Percentiles rank a stretch among this genome's conserved stretches.
Conservation (phyloP, 2,797 vertebrate genomes). For the Enteromius trimaculatus region DNA sequence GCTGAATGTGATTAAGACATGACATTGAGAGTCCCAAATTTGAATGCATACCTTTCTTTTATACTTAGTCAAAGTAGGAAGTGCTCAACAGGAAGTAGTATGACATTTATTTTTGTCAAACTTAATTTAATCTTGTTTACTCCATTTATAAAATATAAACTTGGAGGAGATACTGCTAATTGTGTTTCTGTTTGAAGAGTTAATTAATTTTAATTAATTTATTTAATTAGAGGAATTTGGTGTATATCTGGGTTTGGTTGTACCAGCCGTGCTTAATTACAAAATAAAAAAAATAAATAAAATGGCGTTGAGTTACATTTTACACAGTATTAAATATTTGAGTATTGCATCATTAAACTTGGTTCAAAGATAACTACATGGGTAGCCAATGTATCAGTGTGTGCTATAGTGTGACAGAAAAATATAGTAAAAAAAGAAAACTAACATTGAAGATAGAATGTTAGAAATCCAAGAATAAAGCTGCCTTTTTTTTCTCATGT, state of each 20-base stretch:
- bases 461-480: no score
- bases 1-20: neutral
- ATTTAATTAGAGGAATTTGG: neutral
- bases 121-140: neutral
- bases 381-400: no score
- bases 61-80: neutral
- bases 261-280: neutral
- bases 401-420: no score
- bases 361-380: neutral
- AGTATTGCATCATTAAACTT: neutral
- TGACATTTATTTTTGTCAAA: neutral
- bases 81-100: neutral
- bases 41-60: neutral
- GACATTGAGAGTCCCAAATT: neutral
- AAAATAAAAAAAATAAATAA: no score
- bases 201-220: no score
- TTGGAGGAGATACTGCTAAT: neutral
- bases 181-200: slow-evolving; percentile 3
- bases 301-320: neutral
- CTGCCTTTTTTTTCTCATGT: no score
- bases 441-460: no score
- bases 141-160: no score
- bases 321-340: neutral
- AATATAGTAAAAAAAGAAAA: no score
- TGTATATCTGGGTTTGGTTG: neutral